A percentile compares a stretch with the other conserved stretches of the same genome.
Evolutionary conservation across 2,113 vertebrate genomes (phyloP).

Genomic region (Chaenogobius annularis): DNA sequence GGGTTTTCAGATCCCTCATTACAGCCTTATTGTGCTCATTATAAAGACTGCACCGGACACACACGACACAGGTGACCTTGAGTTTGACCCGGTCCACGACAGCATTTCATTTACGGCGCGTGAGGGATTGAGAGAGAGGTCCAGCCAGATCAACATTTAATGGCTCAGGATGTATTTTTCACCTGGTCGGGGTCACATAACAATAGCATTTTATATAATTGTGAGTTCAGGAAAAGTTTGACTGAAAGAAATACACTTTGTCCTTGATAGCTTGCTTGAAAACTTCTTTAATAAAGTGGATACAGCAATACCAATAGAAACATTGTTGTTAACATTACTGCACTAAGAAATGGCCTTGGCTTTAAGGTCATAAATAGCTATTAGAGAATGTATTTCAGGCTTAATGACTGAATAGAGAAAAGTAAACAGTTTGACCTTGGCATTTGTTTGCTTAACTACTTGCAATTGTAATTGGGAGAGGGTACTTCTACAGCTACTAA

Average conservation of each 20-base stretch:
- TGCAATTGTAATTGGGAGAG: too few species aligned
- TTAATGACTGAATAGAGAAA: too few species aligned
- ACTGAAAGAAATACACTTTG: neutral
- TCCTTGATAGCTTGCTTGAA: neutral
- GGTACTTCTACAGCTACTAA: too few species aligned
- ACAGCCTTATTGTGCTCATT: constrained; percentile 47
- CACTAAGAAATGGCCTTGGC: too few species aligned
- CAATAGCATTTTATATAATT: neutral
- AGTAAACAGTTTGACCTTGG: too few species aligned
- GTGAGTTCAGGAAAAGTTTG: neutral
- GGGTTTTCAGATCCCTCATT: constrained; percentile 46
- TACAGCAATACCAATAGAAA: too few species aligned
- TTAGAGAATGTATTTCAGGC: too few species aligned
- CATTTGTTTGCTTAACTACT: too few species aligned
- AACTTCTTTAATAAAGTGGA: neutral
- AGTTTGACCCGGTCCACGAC: constrained; percentile 27
- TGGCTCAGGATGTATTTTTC: constrained; percentile 24
- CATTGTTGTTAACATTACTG: neutral
- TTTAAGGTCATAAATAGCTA: too few species aligned
- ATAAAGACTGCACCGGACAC: constrained; percentile 31
- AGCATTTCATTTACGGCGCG: constrained; percentile 19
- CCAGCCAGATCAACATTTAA: constrained; percentile 1
- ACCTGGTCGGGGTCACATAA: constrained; percentile 23
- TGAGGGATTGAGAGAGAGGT: neutral
- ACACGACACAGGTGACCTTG: constrained; percentile 38